Evolutionary conservation across 2,113 vertebrate genomes (phyloP).

Genomic region (Megaptera novaeangliae): DNA sequence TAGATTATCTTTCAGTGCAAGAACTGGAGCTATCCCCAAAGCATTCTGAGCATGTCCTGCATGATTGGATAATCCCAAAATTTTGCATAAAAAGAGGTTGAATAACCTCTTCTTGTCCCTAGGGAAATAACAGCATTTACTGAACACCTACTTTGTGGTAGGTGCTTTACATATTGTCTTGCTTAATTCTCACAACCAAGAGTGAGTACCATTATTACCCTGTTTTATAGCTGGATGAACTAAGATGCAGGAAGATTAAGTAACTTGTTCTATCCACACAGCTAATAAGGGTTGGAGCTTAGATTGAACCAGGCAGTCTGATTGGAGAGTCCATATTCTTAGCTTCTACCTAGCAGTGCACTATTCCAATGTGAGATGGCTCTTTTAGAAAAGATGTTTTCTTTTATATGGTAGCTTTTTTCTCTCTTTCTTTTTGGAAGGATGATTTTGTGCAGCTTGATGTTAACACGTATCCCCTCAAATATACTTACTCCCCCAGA

Average conservation of each 20-base stretch:
- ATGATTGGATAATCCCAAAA: background rate
- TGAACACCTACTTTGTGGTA: background rate
- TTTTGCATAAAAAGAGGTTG: background rate
- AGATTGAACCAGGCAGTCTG: background rate
- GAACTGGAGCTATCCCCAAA: background rate
- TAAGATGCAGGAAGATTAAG: background rate
- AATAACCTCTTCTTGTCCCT: background rate
- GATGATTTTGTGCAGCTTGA: background rate
- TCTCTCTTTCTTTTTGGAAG: background rate
- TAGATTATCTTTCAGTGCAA: background rate
- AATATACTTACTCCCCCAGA: background rate
- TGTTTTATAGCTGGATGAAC: background rate
- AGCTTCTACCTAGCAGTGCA: background rate
- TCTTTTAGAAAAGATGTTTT: background rate
- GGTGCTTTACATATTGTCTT: background rate
- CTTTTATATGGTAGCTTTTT: background rate
- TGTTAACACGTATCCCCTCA: background rate
- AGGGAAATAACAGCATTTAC: background rate
- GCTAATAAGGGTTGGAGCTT: background rate
- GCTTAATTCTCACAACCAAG: background rate
- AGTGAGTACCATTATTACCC: background rate
- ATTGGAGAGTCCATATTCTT: background rate
- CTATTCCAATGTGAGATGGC: accelerated
- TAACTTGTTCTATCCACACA: background rate
- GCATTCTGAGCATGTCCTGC: background rate